Conservation (phyloP, 2,113 vertebrate genomes). For the Panurus biarmicus region DNA sequence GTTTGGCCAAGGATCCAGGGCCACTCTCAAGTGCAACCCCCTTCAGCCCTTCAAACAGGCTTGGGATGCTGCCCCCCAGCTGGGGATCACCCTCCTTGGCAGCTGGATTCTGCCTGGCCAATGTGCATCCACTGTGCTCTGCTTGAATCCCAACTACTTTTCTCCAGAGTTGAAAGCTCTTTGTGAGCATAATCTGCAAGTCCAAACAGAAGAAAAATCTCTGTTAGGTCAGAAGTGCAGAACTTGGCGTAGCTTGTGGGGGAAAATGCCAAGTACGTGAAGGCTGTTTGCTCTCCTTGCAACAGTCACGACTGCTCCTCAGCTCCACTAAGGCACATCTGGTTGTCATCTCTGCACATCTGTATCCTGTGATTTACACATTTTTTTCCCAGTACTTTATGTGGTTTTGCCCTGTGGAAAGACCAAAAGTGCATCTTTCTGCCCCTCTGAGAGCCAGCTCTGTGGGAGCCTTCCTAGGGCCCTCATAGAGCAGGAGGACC, state of each 20-base stretch:
- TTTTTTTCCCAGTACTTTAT: neutral
- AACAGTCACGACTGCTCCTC: neutral
- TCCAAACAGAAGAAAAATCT: slow-evolving; percentile 23
- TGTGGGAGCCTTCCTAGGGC: neutral
- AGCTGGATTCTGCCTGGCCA: neutral
- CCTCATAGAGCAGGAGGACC: neutral
- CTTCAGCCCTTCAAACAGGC: accelerated
- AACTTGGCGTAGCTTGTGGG: neutral
- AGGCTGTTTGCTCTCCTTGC: neutral
- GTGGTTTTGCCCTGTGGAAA: neutral
- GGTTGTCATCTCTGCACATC: slow-evolving; percentile 32
- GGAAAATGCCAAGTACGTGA: neutral
- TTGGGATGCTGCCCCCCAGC: accelerated
- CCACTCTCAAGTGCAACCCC: neutral
- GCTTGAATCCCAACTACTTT: neutral
- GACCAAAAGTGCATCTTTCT: neutral
- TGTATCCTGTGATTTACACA: neutral
- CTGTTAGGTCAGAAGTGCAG: slow-evolving; percentile 14
- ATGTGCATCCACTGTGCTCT: neutral
- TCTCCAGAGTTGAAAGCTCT: neutral
- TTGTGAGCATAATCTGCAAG: neutral
- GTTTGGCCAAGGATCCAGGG: neutral
- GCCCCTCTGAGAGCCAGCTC: neutral
- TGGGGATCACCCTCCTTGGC: neutral
- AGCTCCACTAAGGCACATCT: neutral